Base-by-base conservation (phyloP, 2,888 invertebrate species). In the Rhimphoctona megacephalus region DNA sequence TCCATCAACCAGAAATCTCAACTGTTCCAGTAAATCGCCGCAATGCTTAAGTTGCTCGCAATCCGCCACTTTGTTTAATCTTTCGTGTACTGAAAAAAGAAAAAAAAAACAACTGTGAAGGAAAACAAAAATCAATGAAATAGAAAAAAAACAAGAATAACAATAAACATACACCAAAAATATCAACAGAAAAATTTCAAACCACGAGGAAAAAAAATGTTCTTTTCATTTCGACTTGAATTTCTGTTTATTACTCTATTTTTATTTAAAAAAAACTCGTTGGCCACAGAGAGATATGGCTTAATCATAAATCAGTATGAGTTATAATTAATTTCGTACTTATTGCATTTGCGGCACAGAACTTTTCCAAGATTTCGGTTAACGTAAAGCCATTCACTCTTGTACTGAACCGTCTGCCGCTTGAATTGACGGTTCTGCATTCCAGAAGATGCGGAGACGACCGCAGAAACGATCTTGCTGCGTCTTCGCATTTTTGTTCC, bases 1-100 rank as follows among this genome's bases (percentile, higher is more conserved):
- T 80, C 92, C 93, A 72, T 94, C 94, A 3, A 94, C 90, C 6
- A 94, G 89, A 85, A 92, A 93, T 64, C 91, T 92, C 8, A 94
- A 81, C 57, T 94, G 93, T n/a, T 94, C 94, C 17, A 93, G 66
- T 57, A 94, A 86, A 89, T 94, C 93, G 19, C 91, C 91, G 66
- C 92, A 92, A 1, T 92, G 91, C 81, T 91, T 93, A 1, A 93
- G 39, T 17, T 92, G 91, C n/a, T 94, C 93, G 66, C 88, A 89
- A 61, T 92, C 92, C 7, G 91, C 86, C 17, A 92, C 83, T 89
- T 91, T 93, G 83, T 77, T 92, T 70, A 94, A 73, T 54, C 92
- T 92, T 52, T 94, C 94, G 78, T 93, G 92, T 54, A 94, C 94
- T 93, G 81, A 87, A 52, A 57, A n/a, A 17, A 61, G 2, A 30